Conservation (phyloP, 2,888 invertebrate species). For the Drosophila demipolita region DNA sequence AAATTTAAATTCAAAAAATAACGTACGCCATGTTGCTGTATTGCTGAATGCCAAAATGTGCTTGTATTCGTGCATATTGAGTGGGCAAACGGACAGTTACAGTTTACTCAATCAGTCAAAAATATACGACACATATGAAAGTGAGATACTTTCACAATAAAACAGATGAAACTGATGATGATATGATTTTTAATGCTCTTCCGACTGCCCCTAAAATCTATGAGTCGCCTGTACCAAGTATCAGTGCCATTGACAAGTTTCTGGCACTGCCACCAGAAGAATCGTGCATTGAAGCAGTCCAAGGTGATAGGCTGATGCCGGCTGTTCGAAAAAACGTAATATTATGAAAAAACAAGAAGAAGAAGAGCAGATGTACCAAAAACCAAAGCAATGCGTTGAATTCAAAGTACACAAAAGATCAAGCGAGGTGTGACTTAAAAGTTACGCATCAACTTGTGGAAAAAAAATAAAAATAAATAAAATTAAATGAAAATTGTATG, state of each 20-base stretch:
- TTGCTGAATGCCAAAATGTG: background rate
- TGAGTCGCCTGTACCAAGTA: constrained; percentile 57
- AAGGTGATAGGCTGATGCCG: constrained; percentile 58
- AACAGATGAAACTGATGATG: constrained; percentile 12
- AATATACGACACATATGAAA: constrained; percentile 8
- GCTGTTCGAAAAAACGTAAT: constrained; percentile 55
- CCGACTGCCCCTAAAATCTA: constrained; percentile 34
- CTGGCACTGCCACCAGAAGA: constrained; percentile 23
- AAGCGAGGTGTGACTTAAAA: constrained; percentile 36
- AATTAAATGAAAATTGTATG: background rate
- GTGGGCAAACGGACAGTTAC: constrained; percentile 23
- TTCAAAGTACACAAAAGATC: constrained; percentile 40
- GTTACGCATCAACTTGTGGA: background rate
- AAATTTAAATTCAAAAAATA: constrained; percentile 68
- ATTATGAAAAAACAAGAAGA: constrained; percentile 22
- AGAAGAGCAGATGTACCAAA: constrained; percentile 38
- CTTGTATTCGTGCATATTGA: background rate
- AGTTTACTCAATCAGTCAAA: constrained; percentile 26
- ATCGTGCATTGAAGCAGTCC: constrained; percentile 45
- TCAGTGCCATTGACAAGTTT: constrained; percentile 63
- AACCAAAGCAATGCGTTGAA: constrained; percentile 34
- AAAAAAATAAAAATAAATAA: background rate
- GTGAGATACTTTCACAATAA: constrained; percentile 12
- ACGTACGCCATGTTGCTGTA: constrained; percentile 31
- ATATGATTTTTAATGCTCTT: constrained; percentile 32